phyloP scores from a whole-genome alignment of 1,140 invertebrate species.

The Drosophila melanica region DNA sequence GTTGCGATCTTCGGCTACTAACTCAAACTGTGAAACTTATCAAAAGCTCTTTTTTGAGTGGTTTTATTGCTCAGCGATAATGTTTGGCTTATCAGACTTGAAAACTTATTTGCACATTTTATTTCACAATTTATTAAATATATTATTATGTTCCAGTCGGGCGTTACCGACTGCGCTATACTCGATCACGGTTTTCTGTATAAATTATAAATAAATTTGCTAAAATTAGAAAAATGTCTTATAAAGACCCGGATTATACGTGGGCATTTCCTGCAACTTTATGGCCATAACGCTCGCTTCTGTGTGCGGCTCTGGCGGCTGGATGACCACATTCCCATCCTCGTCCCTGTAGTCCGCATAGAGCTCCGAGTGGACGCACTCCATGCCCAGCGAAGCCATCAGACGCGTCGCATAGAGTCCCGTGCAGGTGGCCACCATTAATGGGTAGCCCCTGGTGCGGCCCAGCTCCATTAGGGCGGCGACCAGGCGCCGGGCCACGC shows the following conservation, averaged over 20 bases:
- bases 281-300: slow-evolving; percentile 52
- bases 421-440: slow-evolving; percentile 56
- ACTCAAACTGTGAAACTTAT: neutral
- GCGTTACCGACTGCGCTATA: too few relatives aligned
- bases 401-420: slow-evolving; percentile 43
- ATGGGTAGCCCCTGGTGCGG: slow-evolving; percentile 30
- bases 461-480: slow-evolving; percentile 48
- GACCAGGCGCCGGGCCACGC: slow-evolving; percentile 52
- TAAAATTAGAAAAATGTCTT: slow-evolving; percentile 10
- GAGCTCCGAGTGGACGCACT: slow-evolving; percentile 30
- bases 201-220: too few relatives aligned
- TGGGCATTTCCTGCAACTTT: slow-evolving; percentile 61
- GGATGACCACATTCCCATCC: slow-evolving; percentile 41
- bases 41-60: slow-evolving; percentile 3
- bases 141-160: too few relatives aligned
- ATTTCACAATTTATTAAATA: too few relatives aligned
- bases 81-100: neutral
- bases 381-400: slow-evolving; percentile 48
- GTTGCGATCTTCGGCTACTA: neutral
- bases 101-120: too few relatives aligned
- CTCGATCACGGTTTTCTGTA: neutral
- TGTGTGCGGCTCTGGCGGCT: slow-evolving; percentile 50
- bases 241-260: slow-evolving; percentile 8
- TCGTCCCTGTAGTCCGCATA: slow-evolving; percentile 64
- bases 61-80: too few relatives aligned